Base-by-base conservation (phyloP, 35 echinoderm and acorn worm genomes). In the Hemicentrotus pulcherrimus region DNA sequence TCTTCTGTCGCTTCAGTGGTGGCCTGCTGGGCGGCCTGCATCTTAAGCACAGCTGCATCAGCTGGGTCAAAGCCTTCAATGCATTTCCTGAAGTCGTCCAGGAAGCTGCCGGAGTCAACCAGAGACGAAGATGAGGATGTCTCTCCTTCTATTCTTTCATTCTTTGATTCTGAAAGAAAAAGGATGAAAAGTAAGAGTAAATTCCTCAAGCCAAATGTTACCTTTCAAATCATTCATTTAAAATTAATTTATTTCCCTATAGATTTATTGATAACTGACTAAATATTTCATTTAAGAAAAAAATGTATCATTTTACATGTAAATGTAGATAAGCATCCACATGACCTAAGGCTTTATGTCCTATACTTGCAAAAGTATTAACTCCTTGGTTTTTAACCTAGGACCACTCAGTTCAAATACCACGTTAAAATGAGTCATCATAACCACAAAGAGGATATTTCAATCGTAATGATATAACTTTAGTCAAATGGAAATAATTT, bases 61-160 rank as follows among this genome's bases (percentile, higher is more conserved):
- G 78, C 88, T 16, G 94, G 94, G 32, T 99, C 98, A 47, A 97
- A 99, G 47, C 96, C 97, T 18, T 94, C 98, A 48, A 99, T 99
- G 95, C 98, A 99, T 78, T 99, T 99, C 85, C 94, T 96, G 86
- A 99, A 99, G 88, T 99, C 98, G 22, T 99, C 98, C 48, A 99
- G 89, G 71, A 99, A 95, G 92, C 98, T 96, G 14, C 97, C 90
- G n/a, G 96, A 94, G 94, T 94, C 94, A 65, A 46, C 86, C 50
- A 91, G 41, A 65, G 94, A 46, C 50, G 96, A 91, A 32, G 94
- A 47, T 90, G 88, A 90, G 46, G 88, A 90, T 90, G 88, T 47
- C 15, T 28, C 88, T 90, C 88, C 88, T 45, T 90, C 88, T 41
- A 45, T 90, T 3, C 9, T 47, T 12, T 90, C 88, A 90, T 90